Evolutionary conservation across 2,888 invertebrate species (phyloP), one percentile per base, ranked within the genome.

Genomic region (Tanytarsus gracilentus): DNA sequence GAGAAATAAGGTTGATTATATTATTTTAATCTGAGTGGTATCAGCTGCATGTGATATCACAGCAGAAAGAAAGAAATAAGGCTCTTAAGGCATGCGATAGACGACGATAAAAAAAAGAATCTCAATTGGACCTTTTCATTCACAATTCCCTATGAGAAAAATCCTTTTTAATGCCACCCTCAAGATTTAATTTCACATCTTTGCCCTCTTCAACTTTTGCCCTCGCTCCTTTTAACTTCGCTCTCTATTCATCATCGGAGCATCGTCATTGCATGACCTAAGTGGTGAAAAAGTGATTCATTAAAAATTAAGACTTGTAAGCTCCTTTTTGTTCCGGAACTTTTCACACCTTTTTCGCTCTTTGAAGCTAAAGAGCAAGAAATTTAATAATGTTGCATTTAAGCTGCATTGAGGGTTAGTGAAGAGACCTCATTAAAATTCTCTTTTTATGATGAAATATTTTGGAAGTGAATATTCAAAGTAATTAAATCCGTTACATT

Each of bases 101-200:
- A 26, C 25, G 27, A 49, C 27, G n/a, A n/a, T n/a, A n/a, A n/a
- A n/a, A 49, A 49, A 49, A 26, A 26, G 14, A 49, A 49, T 49
- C 49, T 25, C 49, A 49, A 27, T 49, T 49, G 49, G 27, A 26
- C 49, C 49, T 49, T 49, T 49, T 25, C 14, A 23, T 23, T 23
- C 21, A 18, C 18, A 33, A 21, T 44, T 11, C 23, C 44, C 44
- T 44, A 8, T 18, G 44, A 44, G 44, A 44, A 9, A 9, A 9
- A 7, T 21, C 23, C 18, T 21, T 27, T 30, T 52, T 52, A 16
- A 23, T 52, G 33, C 18, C 21, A 4, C 29, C n/a, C 26, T 6
- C 4, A 36, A 14, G 36, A 36, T 44, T 18, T 44, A 44, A 44
- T 44, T 44, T 44, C 16, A 44, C 44, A 44, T 44, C 40, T 21